These are phyloP conservation scores for Bettongia penicillata DNA, from an alignment of 2,113 vertebrate genomes.

Conservation along the genomic window DNA sequence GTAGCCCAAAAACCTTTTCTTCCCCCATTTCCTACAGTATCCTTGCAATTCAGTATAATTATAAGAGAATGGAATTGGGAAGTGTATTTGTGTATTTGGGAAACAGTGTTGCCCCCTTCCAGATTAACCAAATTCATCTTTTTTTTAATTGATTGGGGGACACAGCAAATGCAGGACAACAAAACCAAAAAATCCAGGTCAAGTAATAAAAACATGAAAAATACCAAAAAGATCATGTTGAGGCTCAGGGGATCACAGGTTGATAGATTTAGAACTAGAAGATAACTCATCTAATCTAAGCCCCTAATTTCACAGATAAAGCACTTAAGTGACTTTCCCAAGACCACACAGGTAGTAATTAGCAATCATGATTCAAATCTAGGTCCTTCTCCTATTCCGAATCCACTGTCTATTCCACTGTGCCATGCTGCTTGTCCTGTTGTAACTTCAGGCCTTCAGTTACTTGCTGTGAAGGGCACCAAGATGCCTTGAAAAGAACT, in stretches of 20 bases:
- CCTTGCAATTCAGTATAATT: neutral
- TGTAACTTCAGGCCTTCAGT: neutral
- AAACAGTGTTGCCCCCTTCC: neutral
- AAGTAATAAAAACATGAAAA: neutral
- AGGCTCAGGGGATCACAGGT: neutral
- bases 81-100: neutral
- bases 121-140: neutral
- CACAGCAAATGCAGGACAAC: too few relatives aligned
- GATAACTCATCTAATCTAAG: neutral
- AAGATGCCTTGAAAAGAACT: neutral
- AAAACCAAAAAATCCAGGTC: neutral
- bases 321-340: neutral
- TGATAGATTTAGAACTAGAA: neutral
- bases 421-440: neutral
- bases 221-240: neutral
- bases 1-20: neutral
- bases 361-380: neutral
- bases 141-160: conserved; percentile 3
- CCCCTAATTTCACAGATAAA: neutral
- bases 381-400: neutral
- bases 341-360: neutral
- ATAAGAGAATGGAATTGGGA: neutral
- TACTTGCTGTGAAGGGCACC: neutral
- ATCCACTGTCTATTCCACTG: neutral
- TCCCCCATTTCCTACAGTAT: neutral